Conservation (phyloP, 2,797 vertebrate species). For the Falco concolor region DNA sequence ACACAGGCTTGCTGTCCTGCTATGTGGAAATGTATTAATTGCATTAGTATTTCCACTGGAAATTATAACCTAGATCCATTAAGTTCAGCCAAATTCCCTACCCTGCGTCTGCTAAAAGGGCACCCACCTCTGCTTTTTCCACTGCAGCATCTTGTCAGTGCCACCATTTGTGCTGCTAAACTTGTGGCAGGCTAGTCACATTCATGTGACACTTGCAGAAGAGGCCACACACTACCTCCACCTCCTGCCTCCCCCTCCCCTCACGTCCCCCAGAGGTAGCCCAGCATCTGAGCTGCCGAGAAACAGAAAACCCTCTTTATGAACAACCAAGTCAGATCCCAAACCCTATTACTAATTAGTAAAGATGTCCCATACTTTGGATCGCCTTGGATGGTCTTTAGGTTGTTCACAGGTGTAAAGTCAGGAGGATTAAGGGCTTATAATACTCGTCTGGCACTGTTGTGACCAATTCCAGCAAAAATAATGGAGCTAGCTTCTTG, state of each 20-base stretch:
- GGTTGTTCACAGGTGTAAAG: slow-evolving; percentile 48
- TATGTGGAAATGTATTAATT: slow-evolving; percentile 4
- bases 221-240: not conserved
- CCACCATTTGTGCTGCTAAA: not conserved
- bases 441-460: not conserved
- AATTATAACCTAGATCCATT: slow-evolving; percentile 10
- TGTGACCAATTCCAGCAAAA: slow-evolving; percentile 49
- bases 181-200: not conserved
- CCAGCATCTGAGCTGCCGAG: not conserved
- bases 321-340: not conserved
- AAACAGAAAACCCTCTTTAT: not conserved
- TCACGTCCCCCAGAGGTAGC: not conserved
- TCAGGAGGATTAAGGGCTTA: slow-evolving; percentile 41
- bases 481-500: slow-evolving; percentile 19
- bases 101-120: not conserved
- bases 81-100: slow-evolving; percentile 14
- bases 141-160: not conserved
- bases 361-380: not conserved
- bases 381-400: not conserved
- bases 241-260: not conserved
- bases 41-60: slow-evolving; percentile 55
- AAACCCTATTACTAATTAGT: not conserved
- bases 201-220: not conserved
- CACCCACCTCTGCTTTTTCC: slow-evolving; percentile 50
- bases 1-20: not conserved